Evolutionary conservation across 1,140 invertebrate species (phyloP).

Genomic region (Paramacrobiotus metropolitanus): DNA sequence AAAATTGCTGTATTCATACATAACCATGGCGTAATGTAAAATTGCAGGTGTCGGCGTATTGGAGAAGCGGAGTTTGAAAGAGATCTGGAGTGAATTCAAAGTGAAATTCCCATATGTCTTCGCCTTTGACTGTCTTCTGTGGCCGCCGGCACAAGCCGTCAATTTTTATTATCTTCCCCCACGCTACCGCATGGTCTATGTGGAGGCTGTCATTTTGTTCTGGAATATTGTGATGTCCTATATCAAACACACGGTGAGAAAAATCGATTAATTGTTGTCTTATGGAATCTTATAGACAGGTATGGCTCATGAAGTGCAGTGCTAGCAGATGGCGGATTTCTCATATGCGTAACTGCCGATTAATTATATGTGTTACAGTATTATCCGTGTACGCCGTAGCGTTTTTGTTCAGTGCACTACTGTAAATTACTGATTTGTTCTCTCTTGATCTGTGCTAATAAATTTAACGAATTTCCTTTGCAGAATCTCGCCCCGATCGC

Average conservation of each 20-base stretch:
- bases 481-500: too few species aligned
- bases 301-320: too few species aligned
- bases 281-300: not conserved
- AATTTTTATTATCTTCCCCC: constrained; percentile 50
- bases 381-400: too few species aligned
- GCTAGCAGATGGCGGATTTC: not conserved
- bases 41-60: constrained; percentile 40
- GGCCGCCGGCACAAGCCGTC: constrained; percentile 52
- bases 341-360: too few species aligned
- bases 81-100: constrained; percentile 34
- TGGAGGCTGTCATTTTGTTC: constrained; percentile 45
- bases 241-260: constrained; percentile 37
- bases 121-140: constrained; percentile 47
- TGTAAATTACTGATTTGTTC: too few species aligned
- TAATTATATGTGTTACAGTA: too few species aligned
- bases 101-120: constrained; percentile 32
- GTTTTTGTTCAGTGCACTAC: too few species aligned
- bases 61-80: constrained; percentile 30
- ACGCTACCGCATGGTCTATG: constrained; percentile 50
- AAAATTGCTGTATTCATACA: too few species aligned
- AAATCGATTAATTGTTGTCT: not conserved
- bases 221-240: constrained; percentile 56
- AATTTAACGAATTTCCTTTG: too few species aligned
- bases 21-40: too few species aligned
- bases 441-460: too few species aligned